phyloP scores from a whole-genome alignment of 2,113 vertebrate genomes.

The Heterotis niloticus region DNA sequence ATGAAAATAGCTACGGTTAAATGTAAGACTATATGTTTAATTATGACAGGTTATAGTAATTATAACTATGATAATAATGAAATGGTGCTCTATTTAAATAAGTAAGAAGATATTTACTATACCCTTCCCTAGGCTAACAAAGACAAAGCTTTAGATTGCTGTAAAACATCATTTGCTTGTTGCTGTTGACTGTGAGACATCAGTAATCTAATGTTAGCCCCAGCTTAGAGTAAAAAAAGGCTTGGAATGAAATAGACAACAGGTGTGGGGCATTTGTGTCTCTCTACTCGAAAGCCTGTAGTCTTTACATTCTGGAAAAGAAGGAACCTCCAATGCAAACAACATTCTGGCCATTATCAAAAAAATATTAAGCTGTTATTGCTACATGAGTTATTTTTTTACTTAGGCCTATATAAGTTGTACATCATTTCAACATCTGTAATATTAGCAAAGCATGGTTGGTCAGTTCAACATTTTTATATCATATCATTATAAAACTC shows the following conservation, averaged over 20 bases:
- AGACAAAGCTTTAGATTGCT: conserved; percentile 76
- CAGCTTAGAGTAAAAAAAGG: conserved; percentile 71
- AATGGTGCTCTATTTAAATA: not conserved
- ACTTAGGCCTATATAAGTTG: too few relatives aligned
- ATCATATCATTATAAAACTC: too few relatives aligned
- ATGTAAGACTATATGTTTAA: not conserved
- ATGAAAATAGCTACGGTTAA: not conserved
- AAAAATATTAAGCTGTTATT: too few relatives aligned
- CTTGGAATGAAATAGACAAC: conserved; percentile 67
- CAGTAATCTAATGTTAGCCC: conserved; percentile 81
- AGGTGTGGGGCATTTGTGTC: conserved; percentile 62
- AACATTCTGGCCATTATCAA: too few relatives aligned
- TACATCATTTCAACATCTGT: too few relatives aligned
- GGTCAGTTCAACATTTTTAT: too few relatives aligned
- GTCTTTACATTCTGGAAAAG: not conserved
- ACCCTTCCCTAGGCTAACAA: conserved; percentile 37
- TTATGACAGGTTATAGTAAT: not conserved
- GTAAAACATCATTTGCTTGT: conserved; percentile 70
- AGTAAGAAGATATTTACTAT: not conserved
- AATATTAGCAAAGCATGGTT: not conserved
- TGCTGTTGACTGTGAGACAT: conserved; percentile 74
- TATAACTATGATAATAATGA: not conserved
- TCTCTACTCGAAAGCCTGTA: not conserved
- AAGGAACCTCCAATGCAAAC: too few relatives aligned
- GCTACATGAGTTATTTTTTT: too few relatives aligned